Evolutionary conservation across 2,797 vertebrate species (phyloP), one percentile per base, ranked within the genome.

Genomic region (Petrocephalus sullivani): DNA sequence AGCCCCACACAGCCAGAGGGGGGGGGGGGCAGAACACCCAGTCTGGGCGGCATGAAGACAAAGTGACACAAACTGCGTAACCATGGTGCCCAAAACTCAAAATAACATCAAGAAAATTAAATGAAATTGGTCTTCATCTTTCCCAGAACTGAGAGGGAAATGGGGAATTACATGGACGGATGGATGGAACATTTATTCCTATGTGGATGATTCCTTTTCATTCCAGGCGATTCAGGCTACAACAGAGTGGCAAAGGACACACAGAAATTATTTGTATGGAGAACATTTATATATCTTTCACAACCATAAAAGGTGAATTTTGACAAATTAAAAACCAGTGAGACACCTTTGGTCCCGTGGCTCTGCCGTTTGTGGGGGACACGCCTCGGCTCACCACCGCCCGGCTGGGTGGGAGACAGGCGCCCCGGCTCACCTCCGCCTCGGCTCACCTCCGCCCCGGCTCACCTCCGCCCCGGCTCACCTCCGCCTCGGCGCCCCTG

Each of bases 401-500:
- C 28, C 28, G 28, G 28, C 28, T 28, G 28, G 28, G 28, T 28
- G 28, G 28, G 28, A 28, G 28, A 28, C 28, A 28, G 28, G 28
- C 28, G 28, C 28, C 28, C 28, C 28, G 28, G 28, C 28, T 28
- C 28, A 28, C 28, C 28, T 28, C 28, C 28, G 28, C 28, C 28
- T 28, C 28, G 41, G 41, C 41, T 46, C 41, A 46, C 41, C 41
- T 46, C 41, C 3, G 41, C 41, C 41, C 98, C 97, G 46, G 92
- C 91, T 28, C 28, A 28, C 28, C 28, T 28, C 28, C 28, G 28
- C 28, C 28, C 28, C 28, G 1, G 28, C 28, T 28, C 28, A 46
- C 41, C 41, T 46, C 41, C 3, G 41, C 41, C 41, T 98, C 97
- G 46, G 92, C 91, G 53, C 94, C 91, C 61, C 92, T 90, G 41